These are phyloP conservation scores for Phalacrocorax aristotelis DNA, from an alignment of 2,113 vertebrate species.

Conservation along the genomic window DNA sequence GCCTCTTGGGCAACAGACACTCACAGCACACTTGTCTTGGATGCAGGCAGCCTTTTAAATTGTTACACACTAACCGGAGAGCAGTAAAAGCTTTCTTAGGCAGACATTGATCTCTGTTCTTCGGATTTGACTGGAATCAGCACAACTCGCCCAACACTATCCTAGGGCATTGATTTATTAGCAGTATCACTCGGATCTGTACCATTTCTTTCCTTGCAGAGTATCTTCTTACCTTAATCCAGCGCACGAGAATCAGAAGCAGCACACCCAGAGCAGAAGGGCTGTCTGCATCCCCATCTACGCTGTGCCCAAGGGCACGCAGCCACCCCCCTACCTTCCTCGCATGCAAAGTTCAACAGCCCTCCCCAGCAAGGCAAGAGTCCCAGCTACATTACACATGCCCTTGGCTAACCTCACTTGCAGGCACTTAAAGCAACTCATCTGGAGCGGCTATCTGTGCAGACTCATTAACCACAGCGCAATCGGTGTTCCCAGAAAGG, in stretches of 20 bases:
- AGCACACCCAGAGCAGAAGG: neutral
- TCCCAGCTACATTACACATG: neutral
- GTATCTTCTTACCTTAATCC: neutral
- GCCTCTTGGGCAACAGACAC: neutral
- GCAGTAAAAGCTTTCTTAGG: neutral
- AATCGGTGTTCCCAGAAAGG: neutral
- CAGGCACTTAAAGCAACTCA: neutral
- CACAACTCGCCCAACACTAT: neutral
- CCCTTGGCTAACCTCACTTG: neutral
- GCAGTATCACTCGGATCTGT: neutral
- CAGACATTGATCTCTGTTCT: neutral
- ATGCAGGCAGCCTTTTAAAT: neutral
- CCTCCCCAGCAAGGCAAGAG: neutral
- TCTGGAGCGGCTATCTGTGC: neutral
- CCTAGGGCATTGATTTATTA: neutral
- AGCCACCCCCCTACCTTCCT: neutral
- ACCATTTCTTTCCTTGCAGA: neutral
- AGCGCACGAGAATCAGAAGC: neutral
- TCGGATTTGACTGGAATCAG: neutral
- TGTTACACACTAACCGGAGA: neutral
- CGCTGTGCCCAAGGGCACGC: fast-evolving
- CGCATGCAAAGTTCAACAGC: neutral
- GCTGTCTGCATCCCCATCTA: neutral
- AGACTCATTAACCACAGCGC: neutral
- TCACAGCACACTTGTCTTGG: neutral